Evolutionary conservation across 2,113 vertebrate species (phyloP), one percentile per base, ranked within the genome.

Genomic region (Sinocyclocheilus anshuiensis): DNA sequence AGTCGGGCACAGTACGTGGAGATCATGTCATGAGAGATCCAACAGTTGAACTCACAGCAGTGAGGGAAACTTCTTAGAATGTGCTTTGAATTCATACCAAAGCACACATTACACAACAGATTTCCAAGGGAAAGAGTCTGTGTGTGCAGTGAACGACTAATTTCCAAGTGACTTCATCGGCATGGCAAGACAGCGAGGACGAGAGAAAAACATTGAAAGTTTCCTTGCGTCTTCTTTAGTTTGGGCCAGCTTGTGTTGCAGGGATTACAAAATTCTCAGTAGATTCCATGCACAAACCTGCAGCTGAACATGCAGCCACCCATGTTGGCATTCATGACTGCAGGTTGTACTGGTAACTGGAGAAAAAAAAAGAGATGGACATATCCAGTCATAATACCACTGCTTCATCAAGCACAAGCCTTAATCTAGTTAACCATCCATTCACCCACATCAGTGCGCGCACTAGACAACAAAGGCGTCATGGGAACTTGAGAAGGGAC

Each of bases 151-250:
- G 48, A 42, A 76, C 57, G 42, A 65, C 79, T 83, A 77, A 59
- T 86, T 86, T 86, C 85, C 79, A 36, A 86, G 71, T 86, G 85
- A 86, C 85, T 82, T 86, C 85, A 86, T 83, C 77, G 69, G 39
- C 42, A 81, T 74, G 50, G 69, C 77, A 86, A 61, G 78, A 63
- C 24, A 75, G 85, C n/a, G 16, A 15, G n/a, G 63, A 59, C 20
- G 36, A 86, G 84, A 65, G 48, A 82, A 75, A 87, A 69, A 88
- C 65, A 82, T 20, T 65, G 61, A 61, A 83, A 24, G 45, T 45
- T 69, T 39, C 45, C 77, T 81, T 59, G 69, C 45, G 9, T 45
- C 18, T 45, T 80, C 83, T 39, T 53, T 45, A 78, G 29, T 57
- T 39, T 36, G 7, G 18, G 53, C 50, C 53, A 59, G 77, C 36